These are phyloP conservation scores for Lampris megalopsis DNA, from an alignment of 2,113 vertebrate genomes.

Conservation along the genomic window DNA sequence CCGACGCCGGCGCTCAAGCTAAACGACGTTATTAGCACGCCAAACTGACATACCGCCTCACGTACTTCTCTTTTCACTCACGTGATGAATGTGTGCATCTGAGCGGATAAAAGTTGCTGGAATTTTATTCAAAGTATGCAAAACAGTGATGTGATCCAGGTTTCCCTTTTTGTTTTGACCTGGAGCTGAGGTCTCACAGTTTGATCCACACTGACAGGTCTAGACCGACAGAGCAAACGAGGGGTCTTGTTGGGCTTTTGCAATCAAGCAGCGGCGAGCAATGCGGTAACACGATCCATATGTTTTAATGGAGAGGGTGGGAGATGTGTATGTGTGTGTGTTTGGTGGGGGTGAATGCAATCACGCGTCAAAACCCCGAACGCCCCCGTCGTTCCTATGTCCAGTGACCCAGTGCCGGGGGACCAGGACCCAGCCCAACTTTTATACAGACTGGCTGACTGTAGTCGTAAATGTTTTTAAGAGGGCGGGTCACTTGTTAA, in stretches of 20 bases:
- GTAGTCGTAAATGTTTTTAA: constrained; percentile 82
- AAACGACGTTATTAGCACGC: constrained; percentile 73
- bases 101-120: constrained; percentile 64
- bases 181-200: constrained; percentile 70
- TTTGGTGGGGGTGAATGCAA: constrained; percentile 62
- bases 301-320: constrained; percentile 74
- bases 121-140: constrained; percentile 64
- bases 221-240: constrained; percentile 70
- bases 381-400: constrained; percentile 55
- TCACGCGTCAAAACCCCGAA: constrained; percentile 76
- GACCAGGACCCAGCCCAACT: constrained; percentile 59
- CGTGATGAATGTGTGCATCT: constrained; percentile 63
- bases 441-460: constrained; percentile 75
- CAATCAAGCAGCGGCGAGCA: constrained; percentile 79
- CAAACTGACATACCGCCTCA: constrained; percentile 79
- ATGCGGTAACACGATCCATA: constrained; percentile 79
- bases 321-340: not conserved
- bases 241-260: constrained; percentile 71
- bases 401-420: constrained; percentile 70
- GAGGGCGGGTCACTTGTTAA: constrained; percentile 74
- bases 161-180: constrained; percentile 76
- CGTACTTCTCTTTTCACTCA: constrained; percentile 69
- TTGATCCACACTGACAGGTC: constrained; percentile 81
- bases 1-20: constrained; percentile 67
- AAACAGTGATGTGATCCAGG: constrained; percentile 73